Conservation (phyloP, 2,888 invertebrate species). For the Thereva unica region DNA sequence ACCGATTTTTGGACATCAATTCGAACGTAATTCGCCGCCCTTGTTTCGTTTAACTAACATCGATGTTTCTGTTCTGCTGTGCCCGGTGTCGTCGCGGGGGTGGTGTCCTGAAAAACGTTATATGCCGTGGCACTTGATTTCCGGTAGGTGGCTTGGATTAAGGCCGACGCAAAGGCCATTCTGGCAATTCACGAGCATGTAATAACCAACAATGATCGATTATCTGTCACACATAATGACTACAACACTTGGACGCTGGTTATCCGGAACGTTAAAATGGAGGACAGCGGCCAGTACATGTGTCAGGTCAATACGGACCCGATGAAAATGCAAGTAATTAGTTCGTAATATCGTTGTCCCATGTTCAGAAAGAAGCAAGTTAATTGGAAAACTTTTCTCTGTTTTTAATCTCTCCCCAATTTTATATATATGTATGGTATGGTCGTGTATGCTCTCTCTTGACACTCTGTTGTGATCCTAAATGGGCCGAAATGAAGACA, state of each 20-base stretch:
- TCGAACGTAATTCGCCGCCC: too few species aligned
- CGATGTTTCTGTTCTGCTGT: neutral
- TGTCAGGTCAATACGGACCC: conserved; percentile 94
- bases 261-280: conserved; percentile 80
- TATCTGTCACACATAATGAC: conserved; percentile 89
- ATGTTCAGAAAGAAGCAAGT: too few species aligned
- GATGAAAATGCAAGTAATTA: conserved; percentile 88
- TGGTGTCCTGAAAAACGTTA: neutral
- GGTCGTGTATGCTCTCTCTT: too few species aligned
- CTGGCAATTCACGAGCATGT: conserved; percentile 92
- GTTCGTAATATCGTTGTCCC: conserved; percentile 26
- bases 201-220: conserved; percentile 88
- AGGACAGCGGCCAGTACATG: conserved; percentile 90
- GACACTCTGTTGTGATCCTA: neutral
- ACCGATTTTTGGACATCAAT: too few species aligned
- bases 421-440: too few species aligned
- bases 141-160: conserved; percentile 88
- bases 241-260: conserved; percentile 92
- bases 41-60: too few species aligned
- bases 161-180: conserved; percentile 91
- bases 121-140: conserved; percentile 2
- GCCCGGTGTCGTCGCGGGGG: neutral
- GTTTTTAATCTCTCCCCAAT: too few species aligned
- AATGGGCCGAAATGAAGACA: conserved; percentile 61
- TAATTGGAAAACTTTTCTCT: too few species aligned